Evolutionary conservation across 2,113 vertebrate species (phyloP).

Genomic region (Calyptommatus sinebrachiatus): DNA sequence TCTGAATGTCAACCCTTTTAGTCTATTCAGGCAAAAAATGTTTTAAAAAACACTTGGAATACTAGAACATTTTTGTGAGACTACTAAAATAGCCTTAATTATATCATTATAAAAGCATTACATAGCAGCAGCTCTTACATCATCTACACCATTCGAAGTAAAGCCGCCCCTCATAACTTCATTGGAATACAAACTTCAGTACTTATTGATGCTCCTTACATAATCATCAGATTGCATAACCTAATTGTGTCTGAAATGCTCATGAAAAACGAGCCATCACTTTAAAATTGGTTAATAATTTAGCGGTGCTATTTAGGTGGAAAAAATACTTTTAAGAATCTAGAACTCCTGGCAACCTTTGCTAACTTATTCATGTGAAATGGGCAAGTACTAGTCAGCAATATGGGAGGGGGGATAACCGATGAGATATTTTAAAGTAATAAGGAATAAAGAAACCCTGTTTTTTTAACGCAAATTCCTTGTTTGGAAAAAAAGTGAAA

Average conservation of each 20-base stretch:
- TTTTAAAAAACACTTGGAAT: background rate
- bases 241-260: constrained; percentile 32
- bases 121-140: background rate
- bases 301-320: constrained; percentile 40
- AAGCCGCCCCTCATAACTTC: constrained; percentile 28
- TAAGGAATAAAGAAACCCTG: background rate
- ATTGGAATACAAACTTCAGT: constrained; percentile 10
- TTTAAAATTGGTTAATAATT: constrained; percentile 60
- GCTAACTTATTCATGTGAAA: constrained; percentile 26
- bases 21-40: background rate
- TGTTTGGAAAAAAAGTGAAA: too few species aligned
- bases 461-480: too few species aligned
- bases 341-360: constrained; percentile 41
- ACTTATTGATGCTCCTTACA: constrained; percentile 21
- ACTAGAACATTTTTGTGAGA: background rate
- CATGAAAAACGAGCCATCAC: constrained; percentile 46
- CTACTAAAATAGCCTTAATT: background rate
- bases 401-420: background rate
- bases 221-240: constrained; percentile 42
- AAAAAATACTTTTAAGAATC: constrained; percentile 30
- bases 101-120: background rate
- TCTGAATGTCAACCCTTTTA: background rate
- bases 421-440: background rate
- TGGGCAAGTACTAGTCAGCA: background rate
- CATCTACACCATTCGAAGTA: background rate